Percentiles rank a stretch among this genome's conserved stretches.
Conservation (phyloP, 2,888 invertebrate species). For the Meta bourneti region DNA sequence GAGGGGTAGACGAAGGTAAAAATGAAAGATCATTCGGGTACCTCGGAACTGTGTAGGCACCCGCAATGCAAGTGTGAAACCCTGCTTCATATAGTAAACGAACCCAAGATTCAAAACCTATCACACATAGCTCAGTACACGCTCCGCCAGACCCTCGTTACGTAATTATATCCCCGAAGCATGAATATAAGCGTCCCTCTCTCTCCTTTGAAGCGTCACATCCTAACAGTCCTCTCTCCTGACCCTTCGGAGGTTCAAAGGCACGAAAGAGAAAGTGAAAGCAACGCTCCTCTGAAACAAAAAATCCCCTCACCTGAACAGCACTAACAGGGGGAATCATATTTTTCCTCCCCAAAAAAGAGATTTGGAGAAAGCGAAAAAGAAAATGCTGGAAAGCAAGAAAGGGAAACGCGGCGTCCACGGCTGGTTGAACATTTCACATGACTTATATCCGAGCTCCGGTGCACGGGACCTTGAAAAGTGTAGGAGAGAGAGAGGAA, state of each 20-base stretch:
- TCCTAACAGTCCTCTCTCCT: too few relatives aligned
- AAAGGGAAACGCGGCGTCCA: slow-evolving; percentile 9
- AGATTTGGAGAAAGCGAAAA: slow-evolving; percentile 42
- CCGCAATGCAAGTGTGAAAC: too few relatives aligned
- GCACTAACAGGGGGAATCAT: slow-evolving; percentile 43
- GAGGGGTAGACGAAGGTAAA: too few relatives aligned
- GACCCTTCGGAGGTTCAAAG: neutral
- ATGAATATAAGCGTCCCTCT: too few relatives aligned
- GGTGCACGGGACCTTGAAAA: slow-evolving; percentile 52
- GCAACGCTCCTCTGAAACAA: neutral
- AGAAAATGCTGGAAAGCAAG: slow-evolving; percentile 18
- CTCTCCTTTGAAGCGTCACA: too few relatives aligned
- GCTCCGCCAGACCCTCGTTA: too few relatives aligned
- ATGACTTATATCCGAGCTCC: slow-evolving; percentile 2
- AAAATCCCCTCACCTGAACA: slow-evolving; percentile 6
- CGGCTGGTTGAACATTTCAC: slow-evolving; percentile 56
- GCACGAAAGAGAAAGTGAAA: neutral
- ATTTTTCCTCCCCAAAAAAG: slow-evolving; percentile 35
- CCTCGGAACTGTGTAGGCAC: too few relatives aligned
- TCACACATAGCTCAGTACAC: too few relatives aligned
- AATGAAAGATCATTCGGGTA: too few relatives aligned
- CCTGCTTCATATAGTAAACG: too few relatives aligned
- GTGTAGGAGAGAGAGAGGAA: slow-evolving; percentile 36
- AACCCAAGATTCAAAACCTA: too few relatives aligned
- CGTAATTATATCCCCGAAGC: too few relatives aligned